Evolutionary conservation across 2,797 vertebrate species (phyloP).

Genomic region (Zenarchopterus dispar): DNA sequence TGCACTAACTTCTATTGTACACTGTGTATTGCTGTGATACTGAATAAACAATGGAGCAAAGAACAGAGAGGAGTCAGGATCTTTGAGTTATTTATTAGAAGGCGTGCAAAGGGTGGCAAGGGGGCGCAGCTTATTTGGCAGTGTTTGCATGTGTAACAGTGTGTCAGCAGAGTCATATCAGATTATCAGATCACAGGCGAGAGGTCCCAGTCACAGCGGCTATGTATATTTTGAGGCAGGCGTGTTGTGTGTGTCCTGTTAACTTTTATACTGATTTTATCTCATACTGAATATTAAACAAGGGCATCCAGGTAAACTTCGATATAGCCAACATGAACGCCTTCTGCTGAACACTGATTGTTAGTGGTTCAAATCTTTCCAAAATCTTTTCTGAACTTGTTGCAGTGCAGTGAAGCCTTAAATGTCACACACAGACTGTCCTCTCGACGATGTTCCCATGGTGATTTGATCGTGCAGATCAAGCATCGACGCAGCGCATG

Average conservation of each 20-base stretch:
- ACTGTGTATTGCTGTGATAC: no score
- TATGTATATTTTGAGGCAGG: constrained; percentile 10
- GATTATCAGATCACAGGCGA: constrained; percentile 17
- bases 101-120: no score
- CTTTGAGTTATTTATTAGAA: no score
- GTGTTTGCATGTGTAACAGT: no score
- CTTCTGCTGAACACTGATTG: neutral
- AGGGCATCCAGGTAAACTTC: neutral
- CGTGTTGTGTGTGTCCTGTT: neutral
- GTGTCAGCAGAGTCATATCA: constrained; percentile 13
- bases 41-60: no score
- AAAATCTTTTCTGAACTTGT: constrained; percentile 5
- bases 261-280: constrained; percentile 18
- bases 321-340: neutral
- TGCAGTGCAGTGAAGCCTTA: neutral
- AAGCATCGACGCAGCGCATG: constrained; percentile 34
- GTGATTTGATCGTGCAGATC: constrained; percentile 39
- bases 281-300: neutral
- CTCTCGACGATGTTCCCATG: constrained; percentile 64
- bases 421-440: constrained; percentile 34
- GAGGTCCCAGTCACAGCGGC: neutral
- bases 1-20: no score
- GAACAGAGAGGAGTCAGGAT: no score
- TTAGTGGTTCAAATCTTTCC: neutral
- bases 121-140: no score